Base-by-base conservation (phyloP, 2,888 invertebrate species). In the Sesamia inferens region DNA sequence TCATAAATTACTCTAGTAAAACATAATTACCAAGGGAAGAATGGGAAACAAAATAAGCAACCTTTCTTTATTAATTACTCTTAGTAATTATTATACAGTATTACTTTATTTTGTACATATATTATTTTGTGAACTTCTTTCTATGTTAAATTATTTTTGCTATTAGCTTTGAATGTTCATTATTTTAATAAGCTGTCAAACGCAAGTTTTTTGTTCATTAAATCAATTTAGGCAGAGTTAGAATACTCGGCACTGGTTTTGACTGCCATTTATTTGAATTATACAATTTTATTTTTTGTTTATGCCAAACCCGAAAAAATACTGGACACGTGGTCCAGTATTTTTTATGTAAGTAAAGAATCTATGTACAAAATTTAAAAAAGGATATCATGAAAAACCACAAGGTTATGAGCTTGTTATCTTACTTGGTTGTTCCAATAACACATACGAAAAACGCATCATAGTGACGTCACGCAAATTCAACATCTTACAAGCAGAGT, bases 61-160 rank as follows among this genome's bases (percentile, higher is more conserved):
- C 68, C 51, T 47, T 66, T 67, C 24, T 71, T 74, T 61, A 58
- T 70, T 71, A 76, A 83, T 74, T 71, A 58, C 16, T 14, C 70
- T 63, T 54, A 4, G 10, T 61, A 70, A 48, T 78, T 66, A 42
- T n/a, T 51, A 24, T 67, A 16, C 67, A 66, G 58, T 67, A 62
- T 77, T 44, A 16, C n/a, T 19, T 24, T 13, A 61, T 42, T 44
- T 31, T 19, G 2, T 19, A 44, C 7, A 24, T 0, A 24, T 42
- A 22, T 24, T 42, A 22, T 55, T 22, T 78, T 48, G 39, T n/a
- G 0, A 44, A 16, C 14, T 22, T 54, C 16, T 24, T 22, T 54
- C 16, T 24, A 5, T 7, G 14, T 47, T 10, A 31, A 54, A 19
- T 31, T 31, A 22, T 22, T n/a, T 39, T 39, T 39, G 39, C 39